Base-by-base conservation (phyloP, 2,113 vertebrate genomes). In the Dissostichus mawsoni region DNA sequence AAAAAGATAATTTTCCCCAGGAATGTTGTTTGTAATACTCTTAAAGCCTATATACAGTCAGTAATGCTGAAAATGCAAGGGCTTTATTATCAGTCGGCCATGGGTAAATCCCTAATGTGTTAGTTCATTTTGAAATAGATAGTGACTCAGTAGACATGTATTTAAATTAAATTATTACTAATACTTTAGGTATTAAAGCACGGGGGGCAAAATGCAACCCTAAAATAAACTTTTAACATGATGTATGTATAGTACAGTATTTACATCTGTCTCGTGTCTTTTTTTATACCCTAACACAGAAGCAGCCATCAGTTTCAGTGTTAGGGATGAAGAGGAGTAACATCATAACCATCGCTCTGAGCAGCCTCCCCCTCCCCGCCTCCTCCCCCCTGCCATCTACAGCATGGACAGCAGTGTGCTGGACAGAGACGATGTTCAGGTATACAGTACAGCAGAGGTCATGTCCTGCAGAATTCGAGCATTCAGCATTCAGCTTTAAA, bases 361-460 rank as follows among this genome's bases (percentile, higher is more conserved):
- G 93, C 85, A 84, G 92, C 41, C 90, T 96, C 29, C 95, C 0
- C 93, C 95, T 3, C 87, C 92, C 0, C 94, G 88, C 69, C 91
- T 96, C 67, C 93, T 96, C 53, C 92, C 94, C 0, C 92, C 92
- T 0, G 93, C 95, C n/a, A 94, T 96, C 72, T 85, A 91, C 82
- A 94, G 86, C 89, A 95, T 96, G 93, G 95, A 96, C 90, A 83
- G 82, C 91, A 90, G 86, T n/a, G 95, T 95, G 14, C 81, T 96
- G 69, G 95, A 96, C 90, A 85, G 91, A 65, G 95, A 96, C 63
- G 94, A 95, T 20, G 7, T 95, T 29, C 94, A 95, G 93, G 95
- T 95, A 73, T 95, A 73, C 64, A 16, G 33, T 95, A 73, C 64
- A 16, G 44, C 4, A 41, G 45, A 62, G 29, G 16, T 20, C 45